phyloP scores from a whole-genome alignment of 2,113 vertebrate species.

The Ifrita kowaldi region DNA sequence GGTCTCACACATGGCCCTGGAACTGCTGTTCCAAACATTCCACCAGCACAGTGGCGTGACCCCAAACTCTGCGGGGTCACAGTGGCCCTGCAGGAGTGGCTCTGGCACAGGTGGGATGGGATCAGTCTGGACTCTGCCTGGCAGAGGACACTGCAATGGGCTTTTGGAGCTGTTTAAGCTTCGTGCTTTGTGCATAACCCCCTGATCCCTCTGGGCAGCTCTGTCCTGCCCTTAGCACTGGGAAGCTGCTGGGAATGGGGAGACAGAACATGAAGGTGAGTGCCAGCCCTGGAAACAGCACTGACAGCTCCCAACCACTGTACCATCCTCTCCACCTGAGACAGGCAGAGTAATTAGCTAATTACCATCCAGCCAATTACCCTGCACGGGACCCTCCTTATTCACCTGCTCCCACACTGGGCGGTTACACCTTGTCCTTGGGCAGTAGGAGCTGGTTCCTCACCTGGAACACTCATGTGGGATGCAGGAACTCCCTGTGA shows the following conservation, averaged over 20 bases:
- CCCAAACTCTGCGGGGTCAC: not conserved
- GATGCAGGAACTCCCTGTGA: not conserved
- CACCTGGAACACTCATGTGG: accelerated
- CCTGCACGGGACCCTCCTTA: not conserved
- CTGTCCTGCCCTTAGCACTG: accelerated
- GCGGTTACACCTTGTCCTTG: accelerated
- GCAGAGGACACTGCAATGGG: not conserved
- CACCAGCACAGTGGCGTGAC: accelerated
- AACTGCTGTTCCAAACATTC: accelerated
- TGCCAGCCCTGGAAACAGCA: not conserved
- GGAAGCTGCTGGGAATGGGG: not conserved
- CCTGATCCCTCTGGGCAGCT: not conserved
- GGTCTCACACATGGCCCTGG: accelerated
- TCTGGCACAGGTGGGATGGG: not conserved
- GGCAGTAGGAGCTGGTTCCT: not conserved
- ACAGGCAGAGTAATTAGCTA: not conserved
- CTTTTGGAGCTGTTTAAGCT: not conserved
- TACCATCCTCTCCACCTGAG: not conserved
- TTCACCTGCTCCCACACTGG: not conserved
- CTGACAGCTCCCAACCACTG: not conserved
- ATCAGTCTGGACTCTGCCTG: not conserved
- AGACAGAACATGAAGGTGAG: accelerated
- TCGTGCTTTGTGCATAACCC: accelerated
- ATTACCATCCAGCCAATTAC: not conserved
- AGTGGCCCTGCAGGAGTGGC: not conserved